Evolutionary conservation across 2,797 vertebrate species (phyloP).

Genomic region (Eutrigla gurnardus): DNA sequence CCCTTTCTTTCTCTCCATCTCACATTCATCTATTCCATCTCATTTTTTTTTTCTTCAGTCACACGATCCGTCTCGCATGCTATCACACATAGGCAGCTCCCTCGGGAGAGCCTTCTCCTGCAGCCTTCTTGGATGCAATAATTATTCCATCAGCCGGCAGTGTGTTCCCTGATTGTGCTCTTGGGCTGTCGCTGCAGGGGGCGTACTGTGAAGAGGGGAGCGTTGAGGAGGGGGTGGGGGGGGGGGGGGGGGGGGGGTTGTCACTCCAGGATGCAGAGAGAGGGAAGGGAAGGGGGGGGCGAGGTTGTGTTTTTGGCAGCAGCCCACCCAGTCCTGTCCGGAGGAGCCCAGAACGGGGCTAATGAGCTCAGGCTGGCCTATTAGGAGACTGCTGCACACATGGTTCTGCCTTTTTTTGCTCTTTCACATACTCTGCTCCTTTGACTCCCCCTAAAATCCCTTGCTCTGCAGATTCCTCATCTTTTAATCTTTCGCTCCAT

Average conservation of each 20-base stretch:
- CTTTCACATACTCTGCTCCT: slow-evolving; percentile 33
- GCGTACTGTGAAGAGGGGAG: slow-evolving; percentile 75
- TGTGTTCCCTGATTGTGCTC: slow-evolving; percentile 90
- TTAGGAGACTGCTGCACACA: slow-evolving; percentile 60
- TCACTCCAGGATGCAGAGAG: slow-evolving; percentile 75
- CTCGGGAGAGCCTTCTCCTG: slow-evolving; percentile 84
- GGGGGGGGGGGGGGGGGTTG: slow-evolving; percentile 60
- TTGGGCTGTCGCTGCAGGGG: slow-evolving; percentile 87
- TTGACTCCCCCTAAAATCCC: slow-evolving; percentile 33
- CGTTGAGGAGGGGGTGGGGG: slow-evolving; percentile 38
- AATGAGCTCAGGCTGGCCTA: slow-evolving; percentile 78
- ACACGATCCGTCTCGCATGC: slow-evolving; percentile 75
- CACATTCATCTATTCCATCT: slow-evolving; percentile 77
- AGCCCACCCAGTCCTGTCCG: slow-evolving; percentile 71
- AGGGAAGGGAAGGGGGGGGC: slow-evolving; percentile 29
- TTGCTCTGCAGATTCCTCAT: slow-evolving; percentile 56
- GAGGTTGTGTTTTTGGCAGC: slow-evolving; percentile 65
- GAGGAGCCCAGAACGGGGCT: slow-evolving; percentile 72
- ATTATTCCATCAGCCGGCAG: slow-evolving; percentile 92
- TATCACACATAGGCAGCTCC: slow-evolving; percentile 83
- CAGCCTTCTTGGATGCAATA: slow-evolving; percentile 88
- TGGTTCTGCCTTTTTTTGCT: slow-evolving; percentile 41
- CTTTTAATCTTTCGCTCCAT: slow-evolving; percentile 53
- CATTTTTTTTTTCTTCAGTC: slow-evolving; percentile 60
- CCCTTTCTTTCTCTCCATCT: slow-evolving; percentile 63